Evolutionary conservation across 2,797 vertebrate genomes (phyloP).

Genomic region (Falco cherrug): DNA sequence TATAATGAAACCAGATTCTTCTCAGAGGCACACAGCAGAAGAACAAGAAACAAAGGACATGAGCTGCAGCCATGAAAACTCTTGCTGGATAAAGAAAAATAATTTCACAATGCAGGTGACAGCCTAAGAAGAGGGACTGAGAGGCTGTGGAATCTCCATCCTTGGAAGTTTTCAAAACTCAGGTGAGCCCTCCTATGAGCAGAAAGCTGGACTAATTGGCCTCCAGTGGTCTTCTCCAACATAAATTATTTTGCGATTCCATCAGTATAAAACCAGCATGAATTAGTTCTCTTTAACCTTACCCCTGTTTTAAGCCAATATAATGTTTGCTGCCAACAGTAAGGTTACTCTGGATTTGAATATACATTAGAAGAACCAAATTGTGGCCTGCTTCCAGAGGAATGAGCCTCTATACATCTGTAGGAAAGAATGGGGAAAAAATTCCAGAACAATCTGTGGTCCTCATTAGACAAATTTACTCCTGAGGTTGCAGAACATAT

Average conservation of each 20-base stretch:
- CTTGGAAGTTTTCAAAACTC: background rate
- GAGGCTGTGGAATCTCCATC: background rate
- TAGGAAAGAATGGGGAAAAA: background rate
- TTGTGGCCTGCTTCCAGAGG: background rate
- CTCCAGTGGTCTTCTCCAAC: background rate
- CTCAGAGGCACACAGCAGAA: background rate
- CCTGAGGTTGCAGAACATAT: background rate
- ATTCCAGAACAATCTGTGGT: background rate
- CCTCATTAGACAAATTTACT: background rate
- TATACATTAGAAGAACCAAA: background rate
- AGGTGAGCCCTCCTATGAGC: background rate
- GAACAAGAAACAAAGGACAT: background rate
- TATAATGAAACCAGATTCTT: background rate
- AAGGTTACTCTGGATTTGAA: background rate
- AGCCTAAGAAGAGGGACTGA: background rate
- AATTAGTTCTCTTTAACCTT: background rate
- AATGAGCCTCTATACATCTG: background rate
- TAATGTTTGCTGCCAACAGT: background rate
- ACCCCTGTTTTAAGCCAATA: background rate
- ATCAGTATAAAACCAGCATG: background rate
- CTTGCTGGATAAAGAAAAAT: background rate
- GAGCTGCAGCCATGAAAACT: background rate
- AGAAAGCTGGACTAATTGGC: background rate
- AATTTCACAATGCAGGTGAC: background rate
- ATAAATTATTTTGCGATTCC: background rate